These are phyloP conservation scores for Mesitornis unicolor DNA, from an alignment of 2,113 vertebrate species.

Conservation along the genomic window DNA sequence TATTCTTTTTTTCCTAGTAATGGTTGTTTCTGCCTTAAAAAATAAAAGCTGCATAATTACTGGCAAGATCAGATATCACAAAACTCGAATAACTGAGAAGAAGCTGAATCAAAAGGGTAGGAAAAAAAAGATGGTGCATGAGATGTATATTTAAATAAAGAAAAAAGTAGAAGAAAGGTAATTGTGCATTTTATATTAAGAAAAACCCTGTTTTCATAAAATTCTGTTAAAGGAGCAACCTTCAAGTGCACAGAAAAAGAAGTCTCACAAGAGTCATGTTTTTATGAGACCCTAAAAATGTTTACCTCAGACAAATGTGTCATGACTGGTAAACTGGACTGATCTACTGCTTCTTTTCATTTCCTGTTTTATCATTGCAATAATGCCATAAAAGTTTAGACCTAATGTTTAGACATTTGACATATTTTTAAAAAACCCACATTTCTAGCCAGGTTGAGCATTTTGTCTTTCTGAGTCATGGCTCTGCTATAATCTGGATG, in stretches of 20 bases:
- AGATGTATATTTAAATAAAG: not conserved
- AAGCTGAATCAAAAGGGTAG: not conserved
- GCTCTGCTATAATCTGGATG: not conserved
- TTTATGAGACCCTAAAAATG: not conserved
- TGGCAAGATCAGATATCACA: not conserved
- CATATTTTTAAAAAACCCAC: not conserved
- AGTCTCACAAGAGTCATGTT: not conserved
- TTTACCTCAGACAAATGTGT: not conserved
- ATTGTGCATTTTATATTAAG: not conserved
- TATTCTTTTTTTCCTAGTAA: not conserved
- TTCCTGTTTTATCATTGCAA: not conserved
- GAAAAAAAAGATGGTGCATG: not conserved
- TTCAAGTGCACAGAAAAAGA: not conserved
- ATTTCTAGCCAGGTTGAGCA: not conserved
- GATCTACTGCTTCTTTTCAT: not conserved
- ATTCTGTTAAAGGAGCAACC: not conserved
- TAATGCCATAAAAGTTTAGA: not conserved
- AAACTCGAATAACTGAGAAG: not conserved
- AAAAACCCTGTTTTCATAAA: not conserved
- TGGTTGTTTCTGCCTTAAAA: not conserved
- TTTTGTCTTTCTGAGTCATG: not conserved
- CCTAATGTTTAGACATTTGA: not conserved
- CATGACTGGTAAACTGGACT: not conserved
- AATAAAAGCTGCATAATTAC: not conserved
- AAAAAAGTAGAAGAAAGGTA: not conserved